Conservation (phyloP, 2,797 vertebrate species). For the Ctenopoma kingsleyae region DNA sequence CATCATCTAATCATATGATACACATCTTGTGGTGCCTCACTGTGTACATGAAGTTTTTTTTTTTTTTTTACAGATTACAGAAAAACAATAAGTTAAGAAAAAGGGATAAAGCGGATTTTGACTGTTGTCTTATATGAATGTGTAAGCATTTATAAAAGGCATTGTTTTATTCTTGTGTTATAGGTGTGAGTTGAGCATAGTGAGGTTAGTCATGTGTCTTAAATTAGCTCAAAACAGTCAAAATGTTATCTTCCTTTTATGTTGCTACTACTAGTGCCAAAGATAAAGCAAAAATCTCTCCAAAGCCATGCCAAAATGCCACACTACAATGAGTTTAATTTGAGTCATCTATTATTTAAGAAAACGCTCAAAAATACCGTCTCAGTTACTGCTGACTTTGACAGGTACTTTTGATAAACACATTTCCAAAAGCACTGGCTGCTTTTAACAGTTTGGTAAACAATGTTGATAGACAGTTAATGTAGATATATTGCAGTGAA, state of each 20-base stretch:
- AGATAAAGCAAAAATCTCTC: not conserved
- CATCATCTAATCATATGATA: slow-evolving; percentile 43
- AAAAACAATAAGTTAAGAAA: not conserved
- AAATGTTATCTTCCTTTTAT: not conserved
- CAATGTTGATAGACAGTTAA: not conserved
- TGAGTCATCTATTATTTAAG: too few species aligned
- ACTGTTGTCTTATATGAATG: not conserved
- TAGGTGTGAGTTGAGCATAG: not conserved
- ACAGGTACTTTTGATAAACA: not conserved
- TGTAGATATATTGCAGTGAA: not conserved
- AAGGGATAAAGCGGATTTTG: not conserved
- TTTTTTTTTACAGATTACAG: not conserved
- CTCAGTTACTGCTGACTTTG: not conserved
- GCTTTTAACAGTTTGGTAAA: not conserved
- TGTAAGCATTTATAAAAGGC: not conserved
- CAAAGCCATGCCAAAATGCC: not conserved
- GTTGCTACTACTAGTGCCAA: not conserved
- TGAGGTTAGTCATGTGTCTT: not conserved
- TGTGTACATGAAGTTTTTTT: not conserved
- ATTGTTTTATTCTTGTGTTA: not conserved
- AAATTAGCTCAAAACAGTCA: not conserved
- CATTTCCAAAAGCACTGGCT: not conserved
- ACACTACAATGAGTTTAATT: not conserved
- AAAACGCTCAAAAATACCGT: not conserved
- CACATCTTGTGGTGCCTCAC: slow-evolving; percentile 28